phyloP scores from a whole-genome alignment of 2,888 invertebrate species.

The Meandrusa payeni region DNA sequence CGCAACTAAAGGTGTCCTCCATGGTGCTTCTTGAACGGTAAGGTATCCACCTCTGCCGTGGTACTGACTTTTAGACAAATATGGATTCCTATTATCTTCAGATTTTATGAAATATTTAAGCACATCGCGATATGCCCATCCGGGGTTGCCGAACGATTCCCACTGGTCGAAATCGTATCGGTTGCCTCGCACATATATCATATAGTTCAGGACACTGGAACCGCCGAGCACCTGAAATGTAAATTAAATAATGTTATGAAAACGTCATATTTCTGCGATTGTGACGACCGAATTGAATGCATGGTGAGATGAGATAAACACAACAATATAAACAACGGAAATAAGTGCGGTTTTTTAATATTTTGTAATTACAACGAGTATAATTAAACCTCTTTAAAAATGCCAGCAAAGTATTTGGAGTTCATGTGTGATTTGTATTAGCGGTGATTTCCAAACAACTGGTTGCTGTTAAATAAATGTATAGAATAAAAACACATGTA shows the following conservation, averaged over 20 bases:
- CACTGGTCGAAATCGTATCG: constrained; percentile 93
- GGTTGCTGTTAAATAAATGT: no score
- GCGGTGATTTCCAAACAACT: no score
- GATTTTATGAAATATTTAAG: constrained; percentile 94
- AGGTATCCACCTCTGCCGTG: constrained; percentile 87
- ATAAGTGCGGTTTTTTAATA: no score
- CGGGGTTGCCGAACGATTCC: constrained; percentile 92
- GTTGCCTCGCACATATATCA: constrained; percentile 94
- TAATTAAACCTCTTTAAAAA: no score
- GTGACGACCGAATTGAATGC: no score
- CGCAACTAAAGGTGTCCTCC: constrained; percentile 90
- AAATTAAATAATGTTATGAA: not conserved
- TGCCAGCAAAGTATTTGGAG: no score
- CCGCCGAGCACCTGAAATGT: constrained; percentile 88
- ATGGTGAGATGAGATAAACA: no score
- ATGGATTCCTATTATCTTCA: constrained; percentile 93
- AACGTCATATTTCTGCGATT: no score
- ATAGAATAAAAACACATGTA: no score
- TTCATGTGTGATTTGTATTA: no score
- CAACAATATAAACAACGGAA: no score
- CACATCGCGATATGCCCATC: constrained; percentile 93
- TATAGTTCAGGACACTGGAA: constrained; percentile 92
- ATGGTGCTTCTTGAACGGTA: constrained; percentile 91
- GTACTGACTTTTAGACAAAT: constrained; percentile 85
- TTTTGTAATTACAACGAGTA: no score